A percentile compares a stretch with the other conserved stretches of the same genome.
Conservation (phyloP, 1,140 invertebrate genomes). For the Drosophila ogumai region DNA sequence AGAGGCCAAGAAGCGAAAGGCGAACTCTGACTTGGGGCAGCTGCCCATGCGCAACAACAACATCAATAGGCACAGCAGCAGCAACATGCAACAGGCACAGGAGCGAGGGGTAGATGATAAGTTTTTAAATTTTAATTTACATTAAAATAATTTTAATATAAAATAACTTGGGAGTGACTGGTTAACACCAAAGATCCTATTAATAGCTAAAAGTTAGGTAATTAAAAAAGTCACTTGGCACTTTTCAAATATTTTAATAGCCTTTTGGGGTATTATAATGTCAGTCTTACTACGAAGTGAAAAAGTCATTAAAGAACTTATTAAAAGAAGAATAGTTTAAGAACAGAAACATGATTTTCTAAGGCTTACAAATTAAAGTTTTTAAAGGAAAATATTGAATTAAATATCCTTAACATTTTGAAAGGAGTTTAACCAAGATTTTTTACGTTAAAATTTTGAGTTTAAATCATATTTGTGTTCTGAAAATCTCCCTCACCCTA, state of each 20-base stretch:
- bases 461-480: background rate
- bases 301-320: no score
- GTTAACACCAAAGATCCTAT: background rate
- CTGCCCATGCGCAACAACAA: conserved; percentile 75
- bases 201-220: background rate
- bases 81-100: conserved; percentile 13
- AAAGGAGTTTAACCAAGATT: background rate
- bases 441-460: background rate
- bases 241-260: no score
- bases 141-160: background rate
- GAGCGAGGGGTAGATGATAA: background rate
- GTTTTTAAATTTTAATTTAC: background rate
- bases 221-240: no score
- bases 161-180: background rate
- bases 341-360: no score
- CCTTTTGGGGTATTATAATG: no score
- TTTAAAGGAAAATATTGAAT: no score
- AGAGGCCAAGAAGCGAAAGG: conserved; percentile 36
- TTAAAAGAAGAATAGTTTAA: no score
- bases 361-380: no score
- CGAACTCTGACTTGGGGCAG: conserved; percentile 19
- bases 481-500: background rate
- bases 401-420: background rate
- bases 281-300: no score
- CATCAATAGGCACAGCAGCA: conserved; percentile 56